These are phyloP conservation scores for Paedocypris micromegethes DNA, from an alignment of 2,797 vertebrate genomes.

Conservation along the genomic window DNA sequence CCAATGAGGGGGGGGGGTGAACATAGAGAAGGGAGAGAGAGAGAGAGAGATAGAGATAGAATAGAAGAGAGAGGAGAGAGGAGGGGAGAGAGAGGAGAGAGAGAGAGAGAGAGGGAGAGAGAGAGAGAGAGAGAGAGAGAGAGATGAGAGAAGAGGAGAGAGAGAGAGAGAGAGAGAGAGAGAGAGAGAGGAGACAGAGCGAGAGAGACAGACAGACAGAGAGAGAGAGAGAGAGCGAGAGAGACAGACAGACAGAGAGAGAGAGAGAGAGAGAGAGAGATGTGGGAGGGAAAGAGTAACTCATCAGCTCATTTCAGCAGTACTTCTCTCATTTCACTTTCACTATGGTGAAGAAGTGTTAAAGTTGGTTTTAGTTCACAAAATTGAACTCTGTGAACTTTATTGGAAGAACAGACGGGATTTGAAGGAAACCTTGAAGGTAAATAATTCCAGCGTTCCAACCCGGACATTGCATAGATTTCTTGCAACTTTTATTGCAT, in stretches of 20 bases:
- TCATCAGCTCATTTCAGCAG: constrained; percentile 62
- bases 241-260: too few species aligned
- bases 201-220: too few species aligned
- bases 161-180: constrained; percentile 55
- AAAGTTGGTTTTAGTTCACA: constrained; percentile 19
- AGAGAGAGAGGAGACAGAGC: constrained; percentile 33
- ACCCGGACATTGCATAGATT: too few species aligned
- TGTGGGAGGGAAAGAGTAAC: constrained; percentile 37
- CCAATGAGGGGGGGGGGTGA: constrained; percentile 43
- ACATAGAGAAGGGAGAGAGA: too few species aligned
- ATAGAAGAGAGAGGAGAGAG: constrained; percentile 3
- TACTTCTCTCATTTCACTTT: constrained; percentile 53
- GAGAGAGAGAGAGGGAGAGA: background rate
- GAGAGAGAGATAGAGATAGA: too few species aligned
- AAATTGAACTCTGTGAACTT: background rate
- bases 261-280: constrained; percentile 41
- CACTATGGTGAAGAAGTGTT: constrained; percentile 34
- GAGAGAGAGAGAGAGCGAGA: too few species aligned
- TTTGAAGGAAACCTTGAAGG: constrained; percentile 8
- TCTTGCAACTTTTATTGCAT: too few species aligned
- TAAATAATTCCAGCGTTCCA: background rate
- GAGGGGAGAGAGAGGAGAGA: too few species aligned
- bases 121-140: constrained; percentile 22
- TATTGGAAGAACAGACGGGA: background rate
- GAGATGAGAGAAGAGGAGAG: constrained; percentile 20